phyloP scores from a whole-genome alignment of 2,113 vertebrate genomes.

The Periophthalmodon schlosseri region DNA sequence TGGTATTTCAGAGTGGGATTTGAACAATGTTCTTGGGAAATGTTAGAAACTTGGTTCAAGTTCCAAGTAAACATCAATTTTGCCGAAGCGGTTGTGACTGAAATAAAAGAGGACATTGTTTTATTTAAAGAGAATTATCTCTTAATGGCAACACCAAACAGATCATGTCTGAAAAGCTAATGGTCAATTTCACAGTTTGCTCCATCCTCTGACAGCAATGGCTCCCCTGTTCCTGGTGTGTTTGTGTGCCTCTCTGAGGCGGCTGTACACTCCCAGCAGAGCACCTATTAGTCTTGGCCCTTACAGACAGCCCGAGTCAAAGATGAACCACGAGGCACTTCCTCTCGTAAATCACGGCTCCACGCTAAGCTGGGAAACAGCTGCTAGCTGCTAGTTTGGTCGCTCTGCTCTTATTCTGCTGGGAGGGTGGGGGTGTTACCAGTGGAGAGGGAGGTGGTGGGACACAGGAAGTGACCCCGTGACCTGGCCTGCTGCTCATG shows the following conservation, averaged over 20 bases:
- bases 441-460: conserved; percentile 57
- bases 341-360: conserved; percentile 88
- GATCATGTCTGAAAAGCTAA: conserved; percentile 21
- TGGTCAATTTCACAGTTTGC: conserved; percentile 25
- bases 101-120: neutral
- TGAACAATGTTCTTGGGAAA: neutral
- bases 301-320: conserved; percentile 74
- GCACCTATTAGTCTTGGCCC: conserved; percentile 72
- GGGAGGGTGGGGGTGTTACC: conserved; percentile 50
- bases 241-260: conserved; percentile 61
- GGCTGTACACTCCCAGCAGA: conserved; percentile 69
- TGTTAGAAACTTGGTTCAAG: neutral
- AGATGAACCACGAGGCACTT: conserved; percentile 79
- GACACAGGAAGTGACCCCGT: conserved; percentile 94
- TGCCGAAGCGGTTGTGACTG: neutral
- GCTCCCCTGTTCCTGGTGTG: conserved; percentile 27
- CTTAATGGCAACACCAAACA: conserved; percentile 6
- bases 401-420: conserved; percentile 79
- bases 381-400: conserved; percentile 84
- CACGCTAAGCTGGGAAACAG: conserved; percentile 95
- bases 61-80: neutral
- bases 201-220: conserved; percentile 27
- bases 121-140: neutral
- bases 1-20: neutral
- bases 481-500: conserved; percentile 90